A percentile compares a stretch with the other conserved stretches of the same genome.
phyloP scores from a whole-genome alignment of 2,113 vertebrate species.

The Poeciliopsis turrubarensis region DNA sequence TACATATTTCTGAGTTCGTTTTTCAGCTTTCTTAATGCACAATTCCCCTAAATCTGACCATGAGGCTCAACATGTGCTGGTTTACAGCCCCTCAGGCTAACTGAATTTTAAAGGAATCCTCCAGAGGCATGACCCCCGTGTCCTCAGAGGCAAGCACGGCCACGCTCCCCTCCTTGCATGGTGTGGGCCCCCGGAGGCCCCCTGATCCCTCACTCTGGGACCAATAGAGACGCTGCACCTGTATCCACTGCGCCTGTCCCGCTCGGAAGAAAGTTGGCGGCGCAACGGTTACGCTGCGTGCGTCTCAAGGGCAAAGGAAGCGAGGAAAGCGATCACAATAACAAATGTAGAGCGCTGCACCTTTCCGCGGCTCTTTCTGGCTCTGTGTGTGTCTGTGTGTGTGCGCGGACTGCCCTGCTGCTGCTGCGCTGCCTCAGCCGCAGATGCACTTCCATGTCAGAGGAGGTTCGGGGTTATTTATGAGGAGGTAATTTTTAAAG shows the following conservation, averaged over 20 bases:
- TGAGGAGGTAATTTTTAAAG: conserved; percentile 15
- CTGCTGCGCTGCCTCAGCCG: conserved; percentile 14
- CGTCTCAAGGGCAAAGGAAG: conserved; percentile 80
- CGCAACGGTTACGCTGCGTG: conserved; percentile 73
- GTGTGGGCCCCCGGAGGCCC: conserved; percentile 12
- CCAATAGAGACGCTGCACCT: conserved; percentile 61
- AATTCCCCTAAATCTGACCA: neutral
- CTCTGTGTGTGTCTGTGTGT: neutral
- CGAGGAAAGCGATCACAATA: conserved; percentile 64
- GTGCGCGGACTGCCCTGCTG: conserved; percentile 9
- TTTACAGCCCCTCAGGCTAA: neutral
- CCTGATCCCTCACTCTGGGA: conserved; percentile 1
- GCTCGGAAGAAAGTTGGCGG: conserved; percentile 76
- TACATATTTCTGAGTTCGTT: neutral
- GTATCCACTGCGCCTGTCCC: conserved; percentile 64
- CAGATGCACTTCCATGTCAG: conserved; percentile 38
- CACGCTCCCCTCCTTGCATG: neutral
- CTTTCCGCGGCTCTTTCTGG: conserved; percentile 26
- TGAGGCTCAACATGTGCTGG: conserved; percentile 10
- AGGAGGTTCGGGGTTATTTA: conserved; percentile 43
- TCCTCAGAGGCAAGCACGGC: conserved; percentile 8
- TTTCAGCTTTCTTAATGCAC: neutral
- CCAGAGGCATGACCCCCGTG: conserved; percentile 33
- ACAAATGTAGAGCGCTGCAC: conserved; percentile 42
- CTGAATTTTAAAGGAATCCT: neutral